phyloP scores from a whole-genome alignment of 2,888 invertebrate genomes.

The Dryobotodes eremita region DNA sequence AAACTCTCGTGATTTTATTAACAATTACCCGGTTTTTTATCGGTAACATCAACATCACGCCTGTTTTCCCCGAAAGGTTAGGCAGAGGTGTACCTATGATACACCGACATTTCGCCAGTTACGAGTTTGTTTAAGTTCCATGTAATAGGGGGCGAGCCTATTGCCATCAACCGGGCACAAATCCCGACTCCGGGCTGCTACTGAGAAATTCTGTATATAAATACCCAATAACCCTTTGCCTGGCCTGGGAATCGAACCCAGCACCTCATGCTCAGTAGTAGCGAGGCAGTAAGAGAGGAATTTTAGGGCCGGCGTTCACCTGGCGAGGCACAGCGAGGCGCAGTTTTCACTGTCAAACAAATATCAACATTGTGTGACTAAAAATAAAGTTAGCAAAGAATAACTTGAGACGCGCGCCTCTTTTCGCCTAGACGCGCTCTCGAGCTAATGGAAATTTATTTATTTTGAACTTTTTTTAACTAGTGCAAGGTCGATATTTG shows the following conservation, averaged over 20 bases:
- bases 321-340: no score
- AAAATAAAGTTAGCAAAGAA: no score
- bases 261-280: not conserved
- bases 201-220: not conserved
- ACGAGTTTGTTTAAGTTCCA: no score
- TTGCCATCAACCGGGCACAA: not conserved
- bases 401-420: no score
- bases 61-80: not conserved
- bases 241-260: not conserved
- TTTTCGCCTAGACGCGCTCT: no score
- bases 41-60: not conserved
- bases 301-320: not conserved
- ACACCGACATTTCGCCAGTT: no score
- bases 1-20: conserved; percentile 56
- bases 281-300: not conserved
- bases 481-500: no score
- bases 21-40: conserved; percentile 58
- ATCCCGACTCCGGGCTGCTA: not conserved
- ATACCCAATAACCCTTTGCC: not conserved
- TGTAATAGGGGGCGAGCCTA: no score
- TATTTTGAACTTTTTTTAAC: no score
- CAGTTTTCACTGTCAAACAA: no score
- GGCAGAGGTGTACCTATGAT: not conserved
- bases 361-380: no score
- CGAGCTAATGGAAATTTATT: no score